Evolutionary conservation across 2,888 invertebrate genomes (phyloP), one percentile per base, ranked within the genome.

Genomic region (Mythimna loreyi): DNA sequence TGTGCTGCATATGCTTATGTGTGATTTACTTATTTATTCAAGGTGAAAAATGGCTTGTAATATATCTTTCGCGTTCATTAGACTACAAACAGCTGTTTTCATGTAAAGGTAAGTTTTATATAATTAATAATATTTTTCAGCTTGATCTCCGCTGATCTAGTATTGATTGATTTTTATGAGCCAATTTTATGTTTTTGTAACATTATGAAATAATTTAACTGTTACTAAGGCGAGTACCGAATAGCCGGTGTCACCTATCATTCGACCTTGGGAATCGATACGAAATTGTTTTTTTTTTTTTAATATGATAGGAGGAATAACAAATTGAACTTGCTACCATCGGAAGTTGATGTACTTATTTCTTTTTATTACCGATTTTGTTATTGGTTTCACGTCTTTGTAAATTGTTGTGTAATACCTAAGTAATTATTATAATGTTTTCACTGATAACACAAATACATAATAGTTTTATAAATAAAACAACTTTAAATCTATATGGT

Each of bases 81-180:
- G 61, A 83, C 70, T 90, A 79, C 81, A 78, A 85, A 89, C 92
- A 93, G 91, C 92, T 94, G 94, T 92, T 92, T 91, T 87, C 82
- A 84, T 92, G 91, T 95, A 95, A 93, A 93, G 93, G 95, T 94
- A 89, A 65, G 59, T 69, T 65, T 71, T 56, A 53, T 50, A 56
- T 9, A 25, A 16, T 4, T 61, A 40, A 57, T 8, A 19, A 4
- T 1, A 45, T 33, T 47, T 49, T 53, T 30, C 11, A 23, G 28
- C 19, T 23, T 45, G 9, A 9, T 25, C 4, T 28, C 0, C 9
- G 1, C 25, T 59, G 3, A 0, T 23, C 5, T 16, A 30, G 25
- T 40, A 13, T 30, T 49, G 3, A 19, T 11, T 11, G n/a, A n/a
- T 13, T 9, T n/a, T n/a, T n/a, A n/a, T n/a, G n/a, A n/a, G 9